Conservation (phyloP, 2,797 vertebrate species). For the Danio kyathit region DNA sequence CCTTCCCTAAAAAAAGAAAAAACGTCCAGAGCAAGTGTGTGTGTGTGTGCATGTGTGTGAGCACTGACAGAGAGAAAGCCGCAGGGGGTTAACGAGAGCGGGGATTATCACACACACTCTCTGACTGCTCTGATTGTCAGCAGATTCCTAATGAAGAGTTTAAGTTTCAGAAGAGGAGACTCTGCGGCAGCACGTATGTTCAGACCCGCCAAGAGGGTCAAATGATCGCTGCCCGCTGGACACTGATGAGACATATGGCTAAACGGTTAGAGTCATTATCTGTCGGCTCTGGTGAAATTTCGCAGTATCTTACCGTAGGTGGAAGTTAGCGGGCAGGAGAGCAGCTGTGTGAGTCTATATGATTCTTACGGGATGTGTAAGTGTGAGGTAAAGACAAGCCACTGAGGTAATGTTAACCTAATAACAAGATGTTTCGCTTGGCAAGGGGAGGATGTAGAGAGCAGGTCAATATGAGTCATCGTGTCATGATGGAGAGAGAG, state of each 20-base stretch:
- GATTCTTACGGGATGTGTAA: conserved; percentile 18
- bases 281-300: neutral
- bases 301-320: too few relatives aligned
- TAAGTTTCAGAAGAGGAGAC: conserved; percentile 64
- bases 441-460: neutral
- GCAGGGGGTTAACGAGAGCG: conserved; percentile 93
- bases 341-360: conserved; percentile 40
- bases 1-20: conserved; percentile 31
- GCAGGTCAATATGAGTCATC: neutral
- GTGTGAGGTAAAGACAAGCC: conserved; percentile 20
- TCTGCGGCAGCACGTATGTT: conserved; percentile 52
- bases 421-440: conserved; percentile 42
- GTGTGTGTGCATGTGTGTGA: too few relatives aligned
- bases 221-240: conserved; percentile 45
- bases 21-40: conserved; percentile 28
- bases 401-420: conserved; percentile 20
- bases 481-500: neutral
- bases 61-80: conserved; percentile 77
- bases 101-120: conserved; percentile 90
- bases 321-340: neutral
- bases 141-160: conserved; percentile 64
- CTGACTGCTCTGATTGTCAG: conserved; percentile 71
- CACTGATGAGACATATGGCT: conserved; percentile 52
- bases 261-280: conserved; percentile 33
- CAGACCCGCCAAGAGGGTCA: conserved; percentile 53